Base-by-base conservation (phyloP, 2,797 vertebrate genomes). In the Saxicola maurus region DNA sequence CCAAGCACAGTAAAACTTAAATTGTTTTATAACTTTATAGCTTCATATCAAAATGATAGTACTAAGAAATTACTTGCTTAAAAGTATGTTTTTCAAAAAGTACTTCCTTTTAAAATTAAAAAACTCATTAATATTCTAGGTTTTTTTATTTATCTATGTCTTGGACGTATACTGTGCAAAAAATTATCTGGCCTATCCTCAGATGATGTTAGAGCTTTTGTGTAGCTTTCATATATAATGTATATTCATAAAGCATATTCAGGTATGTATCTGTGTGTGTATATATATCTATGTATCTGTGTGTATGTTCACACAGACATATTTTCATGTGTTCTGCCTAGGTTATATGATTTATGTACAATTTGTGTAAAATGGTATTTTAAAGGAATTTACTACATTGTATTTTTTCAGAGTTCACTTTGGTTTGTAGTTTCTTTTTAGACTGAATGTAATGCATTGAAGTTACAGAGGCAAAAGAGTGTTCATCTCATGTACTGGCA, bases 241-340 rank as follows among this genome's bases (percentile, higher is more conserved):
- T 37, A 4, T 55, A 27, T n/a, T 30, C 9, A 21, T 21, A 53
- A 3, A 42, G 4, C 0, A 0, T 68, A 30, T 66, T 18, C 18
- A 76, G 38, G 8, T 53, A 27, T 11, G 2, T 82, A 42, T 61
- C 17, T 59, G 2, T 33, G 4, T 15, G 2, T 64, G 2, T 37
- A 2, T 15, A 2, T 64, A 4, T 14, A 5, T 6, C 0, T 45
- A 1, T 42, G 35, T 35, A 35, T 55, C 5, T 72, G 2, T 49
- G 5, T 69, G 10, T 59, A 23, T 51, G 23, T 53, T 38, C 27
- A 73, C 33, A 24, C 38, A 65, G 33, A 45, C 3, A 9, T 42
- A 64, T 59, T 59, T 59, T 27, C 8, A 35, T 38, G 2, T 46
- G 20, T 48, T 74, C 28, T 83, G 15, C 49, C 35, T 86, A 13